Base-by-base conservation (phyloP, 2,797 vertebrate species). In the Spheniscus humboldti region DNA sequence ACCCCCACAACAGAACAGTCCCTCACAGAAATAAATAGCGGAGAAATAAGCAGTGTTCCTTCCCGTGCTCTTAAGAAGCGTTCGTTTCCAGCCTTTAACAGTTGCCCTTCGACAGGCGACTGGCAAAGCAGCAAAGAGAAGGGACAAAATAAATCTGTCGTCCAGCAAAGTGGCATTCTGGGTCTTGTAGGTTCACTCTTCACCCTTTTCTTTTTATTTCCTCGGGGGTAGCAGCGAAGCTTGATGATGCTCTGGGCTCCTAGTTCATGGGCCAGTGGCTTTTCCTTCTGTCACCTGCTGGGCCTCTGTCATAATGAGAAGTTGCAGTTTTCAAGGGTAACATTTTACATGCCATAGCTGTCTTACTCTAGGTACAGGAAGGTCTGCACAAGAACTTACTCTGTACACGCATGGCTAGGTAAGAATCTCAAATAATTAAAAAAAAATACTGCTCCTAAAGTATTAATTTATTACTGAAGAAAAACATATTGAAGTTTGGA, bases 401-500 rank as follows among this genome's bases (percentile, higher is more conserved):
- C 55, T n/a, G 35, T 63, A 39, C 68, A 96, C 1, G 43, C 90
- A 94, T 67, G 74, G 66, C 86, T 93, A 81, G 73, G 88, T 91
- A 86, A 60, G 68, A 82, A 82, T 74, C 84, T 84, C 53, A 75
- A 93, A 81, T 64, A 93, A 86, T 79, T 81, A 91, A 76, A 83
- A 82, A 82, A 69, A 25, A 68, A 90, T 41, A 53, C 57, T 57
- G 68, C 91, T 91, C 59, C 83, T 88, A 80, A 97, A 97, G 91
- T 93, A 93, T 62, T 86, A 83, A 95, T 96, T 96, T 96, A 95
- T 96, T 95, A 92, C 94, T 45, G 28, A 90, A 96, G 92, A 76
- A 97, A 97, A 95, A 55, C 82, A 85, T 88, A 96, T 18, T 83
- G 83, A 97, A 94, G 88, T 97, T 97, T 92, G 69, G 75, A 97